Evolutionary conservation across 2,888 invertebrate genomes (phyloP), one percentile per base, ranked within the genome.

Genomic region (Noctua pronuba): DNA sequence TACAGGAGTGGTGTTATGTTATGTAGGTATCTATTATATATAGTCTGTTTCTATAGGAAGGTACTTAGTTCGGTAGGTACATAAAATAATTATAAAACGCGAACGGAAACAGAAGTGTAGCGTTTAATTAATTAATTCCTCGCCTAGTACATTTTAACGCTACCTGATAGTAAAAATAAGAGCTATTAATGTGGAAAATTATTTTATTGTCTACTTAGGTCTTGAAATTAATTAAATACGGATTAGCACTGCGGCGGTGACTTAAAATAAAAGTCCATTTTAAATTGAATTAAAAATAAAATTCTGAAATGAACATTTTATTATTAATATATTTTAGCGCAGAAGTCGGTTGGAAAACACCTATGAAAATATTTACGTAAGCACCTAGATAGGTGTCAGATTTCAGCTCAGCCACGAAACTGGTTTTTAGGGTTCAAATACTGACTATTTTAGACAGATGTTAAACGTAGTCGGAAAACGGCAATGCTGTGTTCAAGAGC

Each of bases 161-260:
- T 75, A 81, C 52, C 60, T 71, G 46, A n/a, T 65, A 69, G 28
- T 71, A 58, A 82, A 80, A 70, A 38, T 38, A 21, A 74, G 24
- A 52, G 44, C 44, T 52, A 73, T 72, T 52, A 73, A 69, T 72
- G 11, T 75, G 55, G 41, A 52, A 72, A 72, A 55, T 72, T 24
- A 21, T 72, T 80, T 75, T 75, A 69, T 28, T 75, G 66, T 41
- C 5, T 71, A 5, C n/a, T 41, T n/a, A 38, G 44, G 52, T 68
- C 52, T 35, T 46, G 10, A 52, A 71, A 68, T 60, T 68, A 75
- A 80, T 75, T 75, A 41, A 80, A 72, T 46, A 68, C 46, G 2
- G n/a, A 68, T 46, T 11, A 60, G n/a, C 13, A 80, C 35, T 58
- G 38, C 6, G 16, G 55, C 49, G 35, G 69, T 7, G 11, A 77